Evolutionary conservation across 30 jellyfish, hydroid and myxozoan species (phyloP), one percentile per base, ranked within the genome.

Genomic region (Phacellophora camtschatica): DNA sequence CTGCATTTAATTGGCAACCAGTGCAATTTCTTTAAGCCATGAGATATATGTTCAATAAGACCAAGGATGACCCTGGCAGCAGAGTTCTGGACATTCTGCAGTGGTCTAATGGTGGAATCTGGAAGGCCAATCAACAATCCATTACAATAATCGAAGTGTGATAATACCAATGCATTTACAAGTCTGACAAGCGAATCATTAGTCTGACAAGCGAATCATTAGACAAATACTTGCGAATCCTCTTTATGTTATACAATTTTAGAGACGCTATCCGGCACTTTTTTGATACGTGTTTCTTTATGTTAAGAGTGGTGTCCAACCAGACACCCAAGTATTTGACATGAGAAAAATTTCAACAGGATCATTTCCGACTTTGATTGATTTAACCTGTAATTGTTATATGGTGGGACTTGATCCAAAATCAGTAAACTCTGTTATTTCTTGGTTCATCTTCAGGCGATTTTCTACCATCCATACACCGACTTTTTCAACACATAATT

Each of bases 41-140:
- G 63, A 66, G 81, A 66, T 66, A 66, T 66, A 42, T 66, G 66
- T 48, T 5, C 66, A 43, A 66, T 18, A 35, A 66, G 81, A 43
- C 81, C 81, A 33, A 66, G 81, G 66, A 33, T 66, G 81, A 66
- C 81, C 65, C 66, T 66, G 15, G 81, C 66, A 36, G 81, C 66
- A 66, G 81, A 66, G 28, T 66, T 36, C 81, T 33, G 81, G 66
- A 66, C 81, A 27, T 66, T 66, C 81, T 66, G 81, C 81, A 66
- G 81, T 66, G 65, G 66, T 42, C 66, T 66, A 66, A 35, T 32
- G 1, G 25, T 66, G 66, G 36, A 2, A 66, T 66, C 66, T 6
- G 66, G 81, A 20, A 65, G 64, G 79, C 79, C 79, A 25, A 32
- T 65, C 66, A 65, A 32, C 79, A 65, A 32, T 31, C 7, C 79